These are phyloP conservation scores for Platorchestia sp. DNA, from an alignment of 1,140 invertebrate genomes.

Conservation along the genomic window DNA sequence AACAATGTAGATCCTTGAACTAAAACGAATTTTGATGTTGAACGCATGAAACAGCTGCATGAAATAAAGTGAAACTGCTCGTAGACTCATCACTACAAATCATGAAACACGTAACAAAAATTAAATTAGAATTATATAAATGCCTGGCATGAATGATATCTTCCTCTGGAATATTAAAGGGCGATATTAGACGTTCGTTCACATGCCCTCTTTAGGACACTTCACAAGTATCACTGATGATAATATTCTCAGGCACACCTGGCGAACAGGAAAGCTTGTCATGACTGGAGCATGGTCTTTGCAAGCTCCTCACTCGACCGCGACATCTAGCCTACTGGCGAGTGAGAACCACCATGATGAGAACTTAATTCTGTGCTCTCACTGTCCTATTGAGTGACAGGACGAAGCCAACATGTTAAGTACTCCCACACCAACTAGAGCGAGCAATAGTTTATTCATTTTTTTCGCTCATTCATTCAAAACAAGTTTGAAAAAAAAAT, in stretches of 20 bases:
- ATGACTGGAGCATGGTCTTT: conserved; percentile 6
- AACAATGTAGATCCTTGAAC: too few species aligned
- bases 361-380: too few species aligned
- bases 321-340: neutral
- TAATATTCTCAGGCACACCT: neutral
- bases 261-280: neutral
- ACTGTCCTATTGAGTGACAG: too few species aligned
- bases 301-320: neutral
- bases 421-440: too few species aligned
- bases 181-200: neutral
- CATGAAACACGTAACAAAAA: neutral
- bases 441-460: too few species aligned
- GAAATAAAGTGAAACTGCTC: neutral
- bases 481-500: too few species aligned
- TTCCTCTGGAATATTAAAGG: neutral
- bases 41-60: neutral
- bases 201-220: neutral
- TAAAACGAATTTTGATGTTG: too few species aligned
- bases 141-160: too few species aligned
- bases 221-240: neutral
- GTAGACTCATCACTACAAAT: neutral
- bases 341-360: too few species aligned
- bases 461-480: too few species aligned
- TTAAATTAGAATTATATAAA: neutral
- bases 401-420: too few species aligned